Evolutionary conservation across 2,888 invertebrate species (phyloP), one percentile per base, ranked within the genome.

Genomic region (Plebejus melissa): DNA sequence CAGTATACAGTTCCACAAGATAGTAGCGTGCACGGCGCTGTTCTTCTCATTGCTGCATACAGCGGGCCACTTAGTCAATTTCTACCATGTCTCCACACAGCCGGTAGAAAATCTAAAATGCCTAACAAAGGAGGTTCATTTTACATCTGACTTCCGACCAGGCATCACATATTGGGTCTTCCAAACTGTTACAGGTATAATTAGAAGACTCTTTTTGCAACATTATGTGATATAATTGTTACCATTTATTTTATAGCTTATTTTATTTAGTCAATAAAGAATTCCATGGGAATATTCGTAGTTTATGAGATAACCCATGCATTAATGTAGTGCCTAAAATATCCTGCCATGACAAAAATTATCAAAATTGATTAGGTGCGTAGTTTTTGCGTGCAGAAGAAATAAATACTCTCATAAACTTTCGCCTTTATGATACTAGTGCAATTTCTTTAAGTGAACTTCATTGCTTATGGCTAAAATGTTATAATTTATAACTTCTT

Each of bases 1-100:
- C 0, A 98, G 99, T 83, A 98, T 99, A 76, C 98, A 98, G 84
- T 99, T 99, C 87, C 99, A 99, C 89, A 99, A 99, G 91, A 98
- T 99, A 76, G 98, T 98, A 0, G 99, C 99, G 0, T 97, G 98
- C 82, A 99, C 99, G 0, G 98, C 98, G 0, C 91, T 98, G 0
- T 98, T 99, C 90, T 99, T 99, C 90, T 98, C 98, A 0, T 92
- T 98, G 0, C 94, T 98, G 0, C 99, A 99, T 85, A 97, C 98
- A 0, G 96, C 98, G 2, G 99, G 99, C 0, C 99, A 99, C 84
- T 97, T 99, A 86, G 98, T 99, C 54, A 99, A 99, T 90, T 99
- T 99, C 90, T 99, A 99, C 87, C 99, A 99, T 85, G 97, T 99
- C 0, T 98, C 98, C 4, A 99, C 98, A 0, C 99, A 99, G 85